Base-by-base conservation (phyloP, 2,113 vertebrate species). In the Hyperopisus bebe region DNA sequence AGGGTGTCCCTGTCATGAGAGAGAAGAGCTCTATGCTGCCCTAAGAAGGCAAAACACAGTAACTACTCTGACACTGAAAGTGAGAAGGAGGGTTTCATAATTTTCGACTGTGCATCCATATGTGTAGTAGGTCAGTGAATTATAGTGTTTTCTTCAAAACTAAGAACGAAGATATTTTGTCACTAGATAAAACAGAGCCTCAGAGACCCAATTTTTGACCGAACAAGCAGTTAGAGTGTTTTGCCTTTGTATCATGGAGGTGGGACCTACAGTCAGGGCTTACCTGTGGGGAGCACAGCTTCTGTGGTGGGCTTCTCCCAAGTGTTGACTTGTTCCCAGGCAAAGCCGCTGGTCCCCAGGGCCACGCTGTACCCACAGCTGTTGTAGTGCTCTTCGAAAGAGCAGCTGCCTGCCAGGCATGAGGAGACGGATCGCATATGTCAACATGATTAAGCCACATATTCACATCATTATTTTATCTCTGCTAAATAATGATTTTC, bases 311-410 rank as follows among this genome's bases (percentile, higher is more conserved):
- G 97, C 83, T 97, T 99, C 89, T 99, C 98, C 98, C 98, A 99
- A 17, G 98, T 99, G 94, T 99, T 98, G 92, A 99, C 96, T 94
- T 99, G 98, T 92, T 99, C 98, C 98, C 98, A 99, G 86, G 97
- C 97, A 95, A 99, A 99, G 91, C 98, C 98, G 94, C 96, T 98
- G 94, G 98, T 99, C 92, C 98, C 98, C 90, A 99, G 95, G 88
- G 98, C 97, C 89, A 99, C 97, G 0, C 97, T 97, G 82, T 98
- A 99, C 0, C 98, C 98, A 93, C 98, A 99, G 35, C 96, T 97
- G 94, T 96, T 97, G 90, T 99, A 99, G 84, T 98, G 97, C 87
- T 98, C 98, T 88, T 99, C 98, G 90, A 99, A 99, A 0, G 97
- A 97, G 89, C 98, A 99, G 89, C 98, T 97, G 62, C 98, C 98